Percentiles rank a stretch among this genome's conserved stretches.
Conservation (phyloP, 2,888 invertebrate species). For the Brachypterus glaber region DNA sequence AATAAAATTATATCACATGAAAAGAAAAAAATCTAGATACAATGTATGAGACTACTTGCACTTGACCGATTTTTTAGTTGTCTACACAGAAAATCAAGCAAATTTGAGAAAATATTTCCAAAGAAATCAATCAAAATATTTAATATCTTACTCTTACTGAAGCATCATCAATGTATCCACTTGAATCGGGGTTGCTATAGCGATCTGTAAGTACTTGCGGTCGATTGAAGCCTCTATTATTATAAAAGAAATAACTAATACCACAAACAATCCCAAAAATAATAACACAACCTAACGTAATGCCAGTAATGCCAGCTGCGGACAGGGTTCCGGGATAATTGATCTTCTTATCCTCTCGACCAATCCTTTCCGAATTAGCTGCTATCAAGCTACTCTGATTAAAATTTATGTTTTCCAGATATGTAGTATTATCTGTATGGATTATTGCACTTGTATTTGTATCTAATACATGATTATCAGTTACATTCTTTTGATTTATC, state of each 20-base stretch:
- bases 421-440: conserved; percentile 30
- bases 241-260: conserved; percentile 58
- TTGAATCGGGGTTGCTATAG: conserved; percentile 77
- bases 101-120: too few species aligned
- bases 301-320: conserved; percentile 52
- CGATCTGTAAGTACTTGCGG: conserved; percentile 75
- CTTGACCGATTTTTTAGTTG: too few species aligned
- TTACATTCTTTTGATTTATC: conserved; percentile 33
- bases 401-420: conserved; percentile 25
- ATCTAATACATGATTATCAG: conserved; percentile 27
- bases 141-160: conserved; percentile 63
- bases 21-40: too few species aligned
- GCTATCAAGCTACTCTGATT: conserved; percentile 28
- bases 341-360: conserved; percentile 19
- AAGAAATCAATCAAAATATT: too few species aligned
- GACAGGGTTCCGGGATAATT: conserved; percentile 29
- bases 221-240: conserved; percentile 66
- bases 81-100: too few species aligned
- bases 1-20: too few species aligned
- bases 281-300: conserved; percentile 57
- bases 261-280: conserved; percentile 55
- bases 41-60: too few species aligned
- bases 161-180: conserved; percentile 79
- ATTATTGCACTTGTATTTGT: conserved; percentile 26
- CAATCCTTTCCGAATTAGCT: conserved; percentile 24